A percentile compares a stretch with the other conserved stretches of the same genome.
These are phyloP conservation scores for Noctilio leporinus DNA, from an alignment of 2,113 vertebrate species.

Conservation along the genomic window DNA sequence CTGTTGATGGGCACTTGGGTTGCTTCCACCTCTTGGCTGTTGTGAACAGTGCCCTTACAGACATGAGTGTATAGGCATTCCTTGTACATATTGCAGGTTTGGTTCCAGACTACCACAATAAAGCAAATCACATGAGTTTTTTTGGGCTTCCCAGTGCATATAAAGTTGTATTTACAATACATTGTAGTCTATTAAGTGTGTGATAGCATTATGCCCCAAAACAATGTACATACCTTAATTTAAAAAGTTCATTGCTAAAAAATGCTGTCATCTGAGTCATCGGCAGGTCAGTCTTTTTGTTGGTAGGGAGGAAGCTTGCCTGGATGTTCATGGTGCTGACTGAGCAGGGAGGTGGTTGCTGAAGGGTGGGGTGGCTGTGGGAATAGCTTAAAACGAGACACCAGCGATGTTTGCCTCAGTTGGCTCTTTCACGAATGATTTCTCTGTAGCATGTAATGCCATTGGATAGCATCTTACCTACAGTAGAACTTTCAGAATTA, in stretches of 20 bases:
- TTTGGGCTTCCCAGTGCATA: not conserved
- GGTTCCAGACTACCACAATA: not conserved
- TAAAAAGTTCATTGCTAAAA: not conserved
- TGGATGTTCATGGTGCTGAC: not conserved
- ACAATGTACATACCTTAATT: not conserved
- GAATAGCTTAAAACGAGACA: not conserved
- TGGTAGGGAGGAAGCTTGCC: not conserved
- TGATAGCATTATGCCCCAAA: not conserved
- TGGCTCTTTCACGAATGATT: not conserved
- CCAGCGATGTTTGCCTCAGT: not conserved
- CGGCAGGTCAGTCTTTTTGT: not conserved
- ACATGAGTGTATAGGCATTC: not conserved
- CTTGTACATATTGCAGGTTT: not conserved
- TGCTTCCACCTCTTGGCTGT: not conserved
- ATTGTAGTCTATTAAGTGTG: not conserved
- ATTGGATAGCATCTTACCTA: not conserved
- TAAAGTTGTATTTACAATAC: not conserved
- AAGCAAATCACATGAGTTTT: not conserved
- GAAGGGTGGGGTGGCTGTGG: not conserved
- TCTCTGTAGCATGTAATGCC: not conserved
- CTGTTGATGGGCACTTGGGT: not conserved
- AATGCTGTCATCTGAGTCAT: not conserved
- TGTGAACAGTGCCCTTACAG: not conserved
- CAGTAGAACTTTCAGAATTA: not conserved
- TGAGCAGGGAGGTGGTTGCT: not conserved